Base-by-base conservation (phyloP, 2,888 invertebrate species). In the Leucophenga maculata region DNA sequence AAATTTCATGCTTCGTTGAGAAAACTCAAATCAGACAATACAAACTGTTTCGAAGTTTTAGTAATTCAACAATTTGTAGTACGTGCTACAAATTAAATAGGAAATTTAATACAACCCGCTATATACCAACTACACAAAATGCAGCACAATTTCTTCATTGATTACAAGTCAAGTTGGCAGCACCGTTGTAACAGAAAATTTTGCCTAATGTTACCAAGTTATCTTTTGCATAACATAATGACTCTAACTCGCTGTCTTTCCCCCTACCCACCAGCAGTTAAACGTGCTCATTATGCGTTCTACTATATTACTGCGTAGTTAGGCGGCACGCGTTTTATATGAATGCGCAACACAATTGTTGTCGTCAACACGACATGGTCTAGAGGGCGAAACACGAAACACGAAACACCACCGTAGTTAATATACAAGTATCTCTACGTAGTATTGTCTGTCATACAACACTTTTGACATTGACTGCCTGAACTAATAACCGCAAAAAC, bases 401-500 rank as follows among this genome's bases (percentile, higher is more conserved):
- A n/a, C n/a, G n/a, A n/a, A n/a, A n/a, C n/a, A n/a, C 16, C 3
- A 55, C 1, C 55, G 13, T 18, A 22, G 18, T 20, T 14, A 18
- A 22, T 9, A 9, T 32, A 60, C 11, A 16, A 60, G 16, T 32
- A 32, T 2, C 4, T 26, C 3, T 26, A 26, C 26, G 26, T 46
- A 16, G 55, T 57, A 11, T 11, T 65, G 50, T n/a, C 8, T 52
- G 39, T n/a, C 39, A 32, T 32, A 65, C 39, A 6, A 31, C 55
- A 52, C 48, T 44, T 60, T 67, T 62, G 70, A 72, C 72, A 75
- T 73, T 71, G 79, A 72, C 72, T 82, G 71, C 70, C 69, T 74
- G 80, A 81, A 78, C 82, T 83, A 81, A 81, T 82, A 82, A 75
- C 80, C 82, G 67, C 80, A 78, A 71, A 73, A 69, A 75, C 71